Evolutionary conservation across 2,113 vertebrate genomes (phyloP), one percentile per base, ranked within the genome.

Genomic region (Cyphomyrus discorhynchus): DNA sequence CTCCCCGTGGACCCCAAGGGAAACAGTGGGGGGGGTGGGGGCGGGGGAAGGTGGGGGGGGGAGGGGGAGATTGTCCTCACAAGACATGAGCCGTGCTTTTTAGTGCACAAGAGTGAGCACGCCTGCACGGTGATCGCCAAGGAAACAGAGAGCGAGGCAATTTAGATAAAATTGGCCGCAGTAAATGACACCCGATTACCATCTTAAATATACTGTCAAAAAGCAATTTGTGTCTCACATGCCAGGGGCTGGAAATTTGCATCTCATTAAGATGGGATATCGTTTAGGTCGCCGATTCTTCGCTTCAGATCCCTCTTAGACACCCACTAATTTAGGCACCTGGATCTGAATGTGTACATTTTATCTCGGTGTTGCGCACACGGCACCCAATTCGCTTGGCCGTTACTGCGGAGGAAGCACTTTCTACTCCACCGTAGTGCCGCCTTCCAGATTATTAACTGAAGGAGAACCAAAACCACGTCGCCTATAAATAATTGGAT

Each of bases 201-300:
- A 94, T 94, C 95, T 94, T 95, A 95, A 95, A 95, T 93, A 94
- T 92, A 93, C 92, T 94, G 94, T 95, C 95, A 94, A 90, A 89
- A 90, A 90, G 90, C 87, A 90, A 90, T 90, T 89, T 88, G 90
- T 89, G 87, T 45, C 87, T 62, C 87, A 70, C 88, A 90, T 84
- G 87, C 87, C 56, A n/a, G 88, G 31, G 90, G 77, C 87, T 86
- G 6, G n/a, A 62, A 88, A 90, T 89, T 89, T 90, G 88, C 56
- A 90, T 89, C 80, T 90, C 50, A 90, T 90, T 86, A 90, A 86
- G 53, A 53, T 21, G 53, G 87, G 87, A 90, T 86, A 89, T 89
- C 87, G 66, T 89, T 89, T 85, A 86, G 70, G 87, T 70, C 58
- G 35, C 49, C 49, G n/a, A 56, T 80, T 88, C 70, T 53, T 74